phyloP scores from a whole-genome alignment of 2,797 vertebrate genomes.

The Manis javanica region DNA sequence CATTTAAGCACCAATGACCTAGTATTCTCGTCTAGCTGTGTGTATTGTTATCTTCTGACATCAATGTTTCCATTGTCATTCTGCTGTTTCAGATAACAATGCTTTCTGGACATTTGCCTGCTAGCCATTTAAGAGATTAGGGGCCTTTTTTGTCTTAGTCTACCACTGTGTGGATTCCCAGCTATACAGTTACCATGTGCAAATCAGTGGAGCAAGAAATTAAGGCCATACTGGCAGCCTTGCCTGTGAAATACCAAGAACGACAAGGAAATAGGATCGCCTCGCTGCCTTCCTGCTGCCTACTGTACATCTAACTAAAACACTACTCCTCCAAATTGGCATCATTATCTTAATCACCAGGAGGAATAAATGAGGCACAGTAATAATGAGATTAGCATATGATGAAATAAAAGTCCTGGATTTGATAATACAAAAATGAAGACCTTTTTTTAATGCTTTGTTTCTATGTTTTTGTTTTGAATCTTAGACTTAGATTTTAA shows the following conservation, averaged over 20 bases:
- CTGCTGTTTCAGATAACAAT: slow-evolving; percentile 77
- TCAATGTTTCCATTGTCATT: slow-evolving; percentile 71
- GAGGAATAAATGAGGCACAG: neutral
- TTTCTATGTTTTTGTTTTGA: slow-evolving; percentile 5
- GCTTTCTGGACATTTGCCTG: slow-evolving; percentile 84
- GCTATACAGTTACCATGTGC: slow-evolving; percentile 86
- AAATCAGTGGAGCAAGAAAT: slow-evolving; percentile 92
- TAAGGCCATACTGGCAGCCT: slow-evolving; percentile 74
- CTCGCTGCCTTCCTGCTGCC: neutral
- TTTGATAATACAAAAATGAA: slow-evolving; percentile 58
- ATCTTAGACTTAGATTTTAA: slow-evolving; percentile 16
- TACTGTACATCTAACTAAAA: neutral
- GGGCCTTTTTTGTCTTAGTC: slow-evolving; percentile 77
- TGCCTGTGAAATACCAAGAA: slow-evolving; percentile 55
- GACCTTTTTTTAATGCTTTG: neutral
- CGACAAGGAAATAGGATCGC: slow-evolving; percentile 32
- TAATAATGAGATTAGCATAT: neutral
- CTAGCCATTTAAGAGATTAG: slow-evolving; percentile 86
- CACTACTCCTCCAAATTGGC: neutral
- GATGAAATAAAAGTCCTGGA: neutral
- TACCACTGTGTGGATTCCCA: slow-evolving; percentile 81
- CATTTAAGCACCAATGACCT: slow-evolving; percentile 59
- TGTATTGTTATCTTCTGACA: slow-evolving; percentile 61
- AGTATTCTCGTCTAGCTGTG: slow-evolving; percentile 60
- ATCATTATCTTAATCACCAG: neutral